Evolutionary conservation across 1,140 invertebrate genomes (phyloP).

Genomic region (Apis mellifera): DNA sequence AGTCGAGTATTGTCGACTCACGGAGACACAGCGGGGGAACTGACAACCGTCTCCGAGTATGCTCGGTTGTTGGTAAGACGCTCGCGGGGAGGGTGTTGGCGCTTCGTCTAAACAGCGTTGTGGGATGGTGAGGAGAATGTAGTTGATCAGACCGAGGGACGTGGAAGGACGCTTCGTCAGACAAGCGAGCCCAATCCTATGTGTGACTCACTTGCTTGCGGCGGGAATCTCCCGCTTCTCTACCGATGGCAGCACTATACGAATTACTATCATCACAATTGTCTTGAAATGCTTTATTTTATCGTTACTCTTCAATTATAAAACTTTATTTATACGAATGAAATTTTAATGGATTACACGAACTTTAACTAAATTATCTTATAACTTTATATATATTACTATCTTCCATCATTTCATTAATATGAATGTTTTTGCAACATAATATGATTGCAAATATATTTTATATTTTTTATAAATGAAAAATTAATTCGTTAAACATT

Average conservation of each 20-base stretch:
- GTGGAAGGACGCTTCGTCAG: slow-evolving; percentile 57
- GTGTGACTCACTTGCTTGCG: slow-evolving; percentile 72
- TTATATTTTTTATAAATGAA: no score
- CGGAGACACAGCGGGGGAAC: slow-evolving; percentile 26
- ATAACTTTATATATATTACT: no score
- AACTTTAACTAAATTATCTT: no score
- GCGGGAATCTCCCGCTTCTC: slow-evolving; percentile 73
- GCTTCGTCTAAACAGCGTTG: slow-evolving; percentile 30
- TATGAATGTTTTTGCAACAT: no score
- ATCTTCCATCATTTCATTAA: no score
- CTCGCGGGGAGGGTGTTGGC: slow-evolving; percentile 25
- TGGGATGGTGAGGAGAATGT: neutral
- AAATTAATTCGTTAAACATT: no score
- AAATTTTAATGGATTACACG: no score
- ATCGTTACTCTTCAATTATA: neutral
- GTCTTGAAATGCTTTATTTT: neutral
- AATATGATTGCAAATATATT: no score
- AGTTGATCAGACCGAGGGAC: slow-evolving; percentile 31
- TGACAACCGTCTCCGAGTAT: slow-evolving; percentile 25
- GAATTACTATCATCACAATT: slow-evolving; percentile 2
- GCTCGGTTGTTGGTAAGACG: slow-evolving; percentile 20
- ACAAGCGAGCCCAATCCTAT: slow-evolving; percentile 55
- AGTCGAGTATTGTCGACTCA: neutral
- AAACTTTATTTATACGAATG: neutral
- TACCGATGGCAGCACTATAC: slow-evolving; percentile 68